Conservation (phyloP, 23 tunicate genomes). For the Botrylloides violaceus region DNA sequence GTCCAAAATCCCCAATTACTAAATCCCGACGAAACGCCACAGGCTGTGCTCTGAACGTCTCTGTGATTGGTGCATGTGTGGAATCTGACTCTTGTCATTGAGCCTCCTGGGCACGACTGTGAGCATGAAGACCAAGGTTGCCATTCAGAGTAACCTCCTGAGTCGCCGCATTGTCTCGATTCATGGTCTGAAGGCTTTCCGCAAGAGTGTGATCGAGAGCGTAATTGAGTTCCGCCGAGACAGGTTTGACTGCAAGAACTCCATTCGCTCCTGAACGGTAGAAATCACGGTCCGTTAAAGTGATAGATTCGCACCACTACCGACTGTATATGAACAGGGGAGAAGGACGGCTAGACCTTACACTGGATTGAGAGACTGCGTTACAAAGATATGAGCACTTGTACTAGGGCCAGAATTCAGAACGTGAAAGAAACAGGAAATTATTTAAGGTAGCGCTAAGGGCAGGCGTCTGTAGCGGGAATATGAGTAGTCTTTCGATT, state of each 20-base stretch:
- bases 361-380: too few species aligned
- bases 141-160: constrained; percentile 21
- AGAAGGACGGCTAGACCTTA: too few species aligned
- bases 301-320: too few species aligned
- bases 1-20: constrained; percentile 54
- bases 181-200: constrained; percentile 31
- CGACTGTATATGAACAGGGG: too few species aligned
- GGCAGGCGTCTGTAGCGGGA: too few species aligned
- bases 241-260: constrained; percentile 64
- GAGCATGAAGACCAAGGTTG: constrained; percentile 59
- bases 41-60: constrained; percentile 27
- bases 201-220: constrained; percentile 77
- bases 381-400: too few species aligned
- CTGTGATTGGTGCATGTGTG: constrained; percentile 50
- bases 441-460: too few species aligned
- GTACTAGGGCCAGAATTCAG: too few species aligned
- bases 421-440: too few species aligned
- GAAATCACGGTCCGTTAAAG: too few species aligned
- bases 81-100: constrained; percentile 36
- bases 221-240: constrained; percentile 48
- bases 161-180: constrained; percentile 36
- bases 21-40: constrained; percentile 55
- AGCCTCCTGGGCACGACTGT: constrained; percentile 75
- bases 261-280: constrained; percentile 34
- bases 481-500: too few species aligned